These are phyloP conservation scores for Drosophila trapezifrons DNA, from an alignment of 1,140 invertebrate genomes.

Conservation along the genomic window DNA sequence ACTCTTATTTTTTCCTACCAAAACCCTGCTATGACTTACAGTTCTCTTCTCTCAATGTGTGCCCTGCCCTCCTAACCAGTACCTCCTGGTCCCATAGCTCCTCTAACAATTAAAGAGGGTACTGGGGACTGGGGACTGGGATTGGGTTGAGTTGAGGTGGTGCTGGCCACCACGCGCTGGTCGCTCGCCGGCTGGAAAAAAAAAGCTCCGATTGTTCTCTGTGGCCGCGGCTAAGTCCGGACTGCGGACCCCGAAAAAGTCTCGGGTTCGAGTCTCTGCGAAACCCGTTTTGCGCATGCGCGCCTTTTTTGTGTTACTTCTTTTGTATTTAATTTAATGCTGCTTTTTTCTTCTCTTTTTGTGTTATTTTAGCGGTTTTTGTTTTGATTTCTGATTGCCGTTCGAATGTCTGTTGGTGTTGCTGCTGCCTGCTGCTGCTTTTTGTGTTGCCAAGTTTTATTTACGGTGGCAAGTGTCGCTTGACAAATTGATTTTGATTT, in stretches of 20 bases:
- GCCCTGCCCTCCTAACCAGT: not conserved
- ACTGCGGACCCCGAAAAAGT: slow-evolving; percentile 1
- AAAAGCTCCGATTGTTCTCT: slow-evolving; percentile 48
- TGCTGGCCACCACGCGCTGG: slow-evolving; percentile 48
- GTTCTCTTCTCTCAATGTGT: slow-evolving; percentile 13
- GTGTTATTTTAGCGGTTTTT: slow-evolving; percentile 82
- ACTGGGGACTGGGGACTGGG: not conserved
- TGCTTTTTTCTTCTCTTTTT: slow-evolving; percentile 55
- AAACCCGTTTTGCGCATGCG: slow-evolving; percentile 77
- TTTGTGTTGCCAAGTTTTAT: slow-evolving; percentile 54
- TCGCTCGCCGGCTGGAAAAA: slow-evolving; percentile 23
- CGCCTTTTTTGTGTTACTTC: slow-evolving; percentile 54
- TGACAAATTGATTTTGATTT: slow-evolving; percentile 81
- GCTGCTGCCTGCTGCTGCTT: slow-evolving; percentile 33
- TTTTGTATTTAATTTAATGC: slow-evolving; percentile 26
- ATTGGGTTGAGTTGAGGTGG: slow-evolving; percentile 5
- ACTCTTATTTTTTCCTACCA: not conserved
- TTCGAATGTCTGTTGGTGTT: slow-evolving; percentile 56
- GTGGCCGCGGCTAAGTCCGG: not conserved
- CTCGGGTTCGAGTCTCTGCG: slow-evolving; percentile 5
- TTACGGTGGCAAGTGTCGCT: slow-evolving; percentile 78
- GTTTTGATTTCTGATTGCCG: slow-evolving; percentile 82
- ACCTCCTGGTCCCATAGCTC: not conserved
- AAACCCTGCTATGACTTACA: not conserved
- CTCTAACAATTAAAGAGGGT: slow-evolving; percentile 17